Percentiles rank a stretch among this genome's conserved stretches.
Conservation (phyloP, 2,797 vertebrate genomes). For the Remorina albescens region DNA sequence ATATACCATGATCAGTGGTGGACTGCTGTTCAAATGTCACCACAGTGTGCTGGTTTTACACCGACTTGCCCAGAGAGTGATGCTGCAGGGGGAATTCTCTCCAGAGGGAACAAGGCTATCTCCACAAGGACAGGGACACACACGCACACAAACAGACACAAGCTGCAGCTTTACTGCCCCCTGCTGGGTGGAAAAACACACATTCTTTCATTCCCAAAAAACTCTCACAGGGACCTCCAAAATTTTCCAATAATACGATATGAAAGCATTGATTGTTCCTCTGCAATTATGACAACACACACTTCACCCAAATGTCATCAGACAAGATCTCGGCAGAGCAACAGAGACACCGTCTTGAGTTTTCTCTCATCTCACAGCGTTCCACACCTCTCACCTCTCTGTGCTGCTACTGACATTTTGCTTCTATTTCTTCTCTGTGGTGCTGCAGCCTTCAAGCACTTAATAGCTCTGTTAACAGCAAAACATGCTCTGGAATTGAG, state of each 20-base stretch:
- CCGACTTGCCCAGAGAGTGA: slow-evolving; percentile 58
- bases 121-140: not conserved
- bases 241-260: slow-evolving; percentile 21
- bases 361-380: slow-evolving; percentile 19
- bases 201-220: not conserved
- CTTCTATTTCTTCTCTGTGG: slow-evolving; percentile 55
- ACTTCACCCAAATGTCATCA: not conserved
- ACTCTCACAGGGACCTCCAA: slow-evolving; percentile 20
- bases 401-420: slow-evolving; percentile 54
- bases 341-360: slow-evolving; percentile 1
- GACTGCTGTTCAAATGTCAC: slow-evolving; percentile 67
- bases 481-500: slow-evolving; percentile 22
- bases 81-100: slow-evolving; percentile 39
- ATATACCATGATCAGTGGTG: slow-evolving; percentile 41
- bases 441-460: slow-evolving; percentile 53
- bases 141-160: slow-evolving; percentile 4
- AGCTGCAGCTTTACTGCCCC: slow-evolving; percentile 76
- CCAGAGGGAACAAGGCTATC: slow-evolving; percentile 36
- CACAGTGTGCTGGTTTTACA: slow-evolving; percentile 37
- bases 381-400: slow-evolving; percentile 49
- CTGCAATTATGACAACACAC: slow-evolving; percentile 10
- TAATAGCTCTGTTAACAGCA: slow-evolving; percentile 30
- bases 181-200: slow-evolving; percentile 68
- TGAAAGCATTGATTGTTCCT: slow-evolving; percentile 3
- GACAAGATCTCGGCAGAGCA: not conserved